Evolutionary conservation across 1,140 invertebrate genomes (phyloP).

Genomic region (Sinonovacula constricta): DNA sequence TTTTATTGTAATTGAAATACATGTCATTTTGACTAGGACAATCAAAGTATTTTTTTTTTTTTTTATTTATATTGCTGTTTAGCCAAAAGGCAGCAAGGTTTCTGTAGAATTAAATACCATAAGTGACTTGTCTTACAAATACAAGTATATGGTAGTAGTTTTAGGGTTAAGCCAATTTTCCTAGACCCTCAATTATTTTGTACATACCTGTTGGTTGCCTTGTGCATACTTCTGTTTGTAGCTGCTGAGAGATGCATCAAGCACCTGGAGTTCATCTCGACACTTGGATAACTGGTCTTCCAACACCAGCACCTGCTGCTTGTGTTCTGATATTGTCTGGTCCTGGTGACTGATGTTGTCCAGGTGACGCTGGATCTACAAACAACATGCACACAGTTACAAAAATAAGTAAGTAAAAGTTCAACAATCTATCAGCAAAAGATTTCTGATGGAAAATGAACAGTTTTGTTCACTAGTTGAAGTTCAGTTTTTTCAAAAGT

Average conservation of each 20-base stretch:
- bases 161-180: conserved; percentile 61
- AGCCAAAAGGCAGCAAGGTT: no score
- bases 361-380: conserved; percentile 65
- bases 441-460: no score
- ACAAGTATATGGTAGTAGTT: conserved; percentile 54
- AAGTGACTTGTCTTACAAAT: neutral
- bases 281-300: conserved; percentile 68
- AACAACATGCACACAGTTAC: no score
- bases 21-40: no score
- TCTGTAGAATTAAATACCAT: neutral
- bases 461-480: no score
- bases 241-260: conserved; percentile 63
- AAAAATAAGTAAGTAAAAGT: no score
- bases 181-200: no score
- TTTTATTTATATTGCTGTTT: no score
- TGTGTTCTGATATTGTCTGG: conserved; percentile 60
- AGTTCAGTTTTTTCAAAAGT: no score
- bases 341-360: conserved; percentile 68
- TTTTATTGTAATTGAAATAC: no score
- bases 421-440: no score
- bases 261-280: conserved; percentile 63
- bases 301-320: conserved; percentile 69
- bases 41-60: no score
- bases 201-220: conserved; percentile 68
- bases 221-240: conserved; percentile 74